Evolutionary conservation across 2,113 vertebrate genomes (phyloP).

Genomic region (Gadus chalcogrammus): DNA sequence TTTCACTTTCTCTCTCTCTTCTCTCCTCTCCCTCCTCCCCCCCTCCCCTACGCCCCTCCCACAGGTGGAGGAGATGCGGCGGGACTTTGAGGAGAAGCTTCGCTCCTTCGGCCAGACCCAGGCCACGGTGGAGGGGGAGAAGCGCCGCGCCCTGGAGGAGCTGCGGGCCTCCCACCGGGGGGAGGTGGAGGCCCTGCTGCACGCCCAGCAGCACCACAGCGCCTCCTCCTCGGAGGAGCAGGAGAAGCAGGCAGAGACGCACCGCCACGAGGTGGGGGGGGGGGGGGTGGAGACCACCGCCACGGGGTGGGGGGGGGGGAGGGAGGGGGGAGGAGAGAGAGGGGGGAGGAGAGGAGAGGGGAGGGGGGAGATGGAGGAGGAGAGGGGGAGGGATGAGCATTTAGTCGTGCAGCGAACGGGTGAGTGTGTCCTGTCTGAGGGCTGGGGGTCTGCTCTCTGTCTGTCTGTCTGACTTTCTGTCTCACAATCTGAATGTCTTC

Average conservation of each 20-base stretch:
- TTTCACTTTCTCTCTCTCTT: too few relatives aligned
- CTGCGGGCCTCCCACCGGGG: slow-evolving; percentile 79
- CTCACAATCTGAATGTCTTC: too few relatives aligned
- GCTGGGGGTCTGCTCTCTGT: too few relatives aligned
- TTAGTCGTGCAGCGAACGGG: too few relatives aligned
- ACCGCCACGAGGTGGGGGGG: slow-evolving; percentile 74
- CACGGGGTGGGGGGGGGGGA: slow-evolving; percentile 52
- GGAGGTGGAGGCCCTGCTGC: slow-evolving; percentile 88
- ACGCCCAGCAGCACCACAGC: slow-evolving; percentile 86
- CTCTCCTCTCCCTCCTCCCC: too few relatives aligned
- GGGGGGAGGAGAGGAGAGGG: not conserved
- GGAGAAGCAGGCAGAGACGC: slow-evolving; percentile 84
- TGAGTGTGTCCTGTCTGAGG: too few relatives aligned
- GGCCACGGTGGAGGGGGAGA: slow-evolving; percentile 90
- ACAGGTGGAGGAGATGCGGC: slow-evolving; percentile 93
- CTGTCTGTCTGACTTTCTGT: too few relatives aligned
- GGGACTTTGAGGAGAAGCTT: slow-evolving; percentile 91
- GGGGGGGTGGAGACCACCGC: too few relatives aligned
- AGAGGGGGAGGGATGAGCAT: not conserved
- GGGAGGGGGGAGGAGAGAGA: too few relatives aligned
- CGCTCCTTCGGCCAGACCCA: slow-evolving; percentile 87
- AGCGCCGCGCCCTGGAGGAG: slow-evolving; percentile 84
- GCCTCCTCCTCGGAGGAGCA: slow-evolving; percentile 81
- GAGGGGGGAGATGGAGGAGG: not conserved
- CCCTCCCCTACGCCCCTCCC: not conserved